These are phyloP conservation scores for Periphyllus acericola DNA, from an alignment of 2,888 invertebrate species.

Conservation along the genomic window DNA sequence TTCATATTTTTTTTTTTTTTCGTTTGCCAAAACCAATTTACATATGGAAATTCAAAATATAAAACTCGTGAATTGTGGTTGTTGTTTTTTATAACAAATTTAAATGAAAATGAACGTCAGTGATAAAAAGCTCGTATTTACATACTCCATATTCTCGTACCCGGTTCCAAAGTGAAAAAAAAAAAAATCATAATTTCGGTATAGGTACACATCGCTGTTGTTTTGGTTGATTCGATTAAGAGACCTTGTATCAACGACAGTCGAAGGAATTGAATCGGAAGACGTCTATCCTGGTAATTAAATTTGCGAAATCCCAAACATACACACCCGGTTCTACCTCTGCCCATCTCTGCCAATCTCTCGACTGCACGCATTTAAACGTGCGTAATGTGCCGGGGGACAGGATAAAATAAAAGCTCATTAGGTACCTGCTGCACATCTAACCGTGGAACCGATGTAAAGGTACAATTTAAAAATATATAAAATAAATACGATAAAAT, in stretches of 20 bases:
- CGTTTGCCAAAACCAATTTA: conserved; percentile 5
- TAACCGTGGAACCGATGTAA: neutral
- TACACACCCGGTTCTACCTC: neutral
- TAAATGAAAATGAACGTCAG: conserved; percentile 23
- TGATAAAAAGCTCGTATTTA: neutral
- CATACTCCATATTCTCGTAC: neutral
- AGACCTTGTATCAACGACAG: neutral
- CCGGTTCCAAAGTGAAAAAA: neutral
- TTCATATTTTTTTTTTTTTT: neutral
- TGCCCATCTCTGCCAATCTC: neutral
- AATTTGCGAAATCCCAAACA: neutral
- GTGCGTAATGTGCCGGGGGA: neutral
- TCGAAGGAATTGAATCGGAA: neutral
- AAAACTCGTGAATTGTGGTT: neutral
- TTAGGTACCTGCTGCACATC: neutral
- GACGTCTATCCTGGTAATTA: neutral
- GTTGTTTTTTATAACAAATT: neutral
- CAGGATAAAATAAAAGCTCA: neutral
- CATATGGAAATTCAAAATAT: conserved; percentile 49
- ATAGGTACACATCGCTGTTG: neutral
- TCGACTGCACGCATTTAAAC: neutral
- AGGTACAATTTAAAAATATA: too few relatives aligned
- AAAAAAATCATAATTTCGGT: neutral
- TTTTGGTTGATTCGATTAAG: conserved; percentile 11
- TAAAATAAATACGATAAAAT: neutral